These are phyloP conservation scores for Loxodonta africana DNA, from an alignment of 2,113 vertebrate genomes.

Conservation along the genomic window DNA sequence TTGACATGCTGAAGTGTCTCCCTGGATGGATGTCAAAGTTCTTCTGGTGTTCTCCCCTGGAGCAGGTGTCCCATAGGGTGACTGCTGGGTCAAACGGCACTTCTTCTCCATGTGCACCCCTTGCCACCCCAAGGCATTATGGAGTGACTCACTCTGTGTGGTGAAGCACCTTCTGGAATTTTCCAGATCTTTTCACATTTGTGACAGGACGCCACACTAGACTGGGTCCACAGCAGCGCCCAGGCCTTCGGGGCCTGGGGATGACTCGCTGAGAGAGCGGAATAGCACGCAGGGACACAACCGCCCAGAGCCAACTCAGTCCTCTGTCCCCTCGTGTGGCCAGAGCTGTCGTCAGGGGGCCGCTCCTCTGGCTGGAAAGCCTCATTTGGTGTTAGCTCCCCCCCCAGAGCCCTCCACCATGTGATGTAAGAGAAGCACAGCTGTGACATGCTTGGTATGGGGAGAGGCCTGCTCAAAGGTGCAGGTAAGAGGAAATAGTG, in stretches of 20 bases:
- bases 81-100: not conserved
- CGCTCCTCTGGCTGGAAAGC: not conserved
- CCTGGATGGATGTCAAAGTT: accelerated
- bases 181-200: not conserved
- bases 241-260: not conserved
- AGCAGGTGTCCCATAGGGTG: not conserved
- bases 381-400: not conserved
- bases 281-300: accelerated
- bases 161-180: not conserved
- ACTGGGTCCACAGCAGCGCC: not conserved
- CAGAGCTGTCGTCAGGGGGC: not conserved
- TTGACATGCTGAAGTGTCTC: not conserved
- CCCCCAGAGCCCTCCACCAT: no score
- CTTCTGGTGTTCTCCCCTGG: not conserved
- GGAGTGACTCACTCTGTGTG: accelerated
- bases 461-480: not conserved
- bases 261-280: accelerated
- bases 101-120: not conserved
- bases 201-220: accelerated
- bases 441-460: accelerated
- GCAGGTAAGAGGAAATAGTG: not conserved
- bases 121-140: not conserved
- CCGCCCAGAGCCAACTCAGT: not conserved
- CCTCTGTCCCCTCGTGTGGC: not conserved
- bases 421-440: not conserved